Evolutionary conservation across 2,113 vertebrate species (phyloP).

Genomic region (Prunella himalayana): DNA sequence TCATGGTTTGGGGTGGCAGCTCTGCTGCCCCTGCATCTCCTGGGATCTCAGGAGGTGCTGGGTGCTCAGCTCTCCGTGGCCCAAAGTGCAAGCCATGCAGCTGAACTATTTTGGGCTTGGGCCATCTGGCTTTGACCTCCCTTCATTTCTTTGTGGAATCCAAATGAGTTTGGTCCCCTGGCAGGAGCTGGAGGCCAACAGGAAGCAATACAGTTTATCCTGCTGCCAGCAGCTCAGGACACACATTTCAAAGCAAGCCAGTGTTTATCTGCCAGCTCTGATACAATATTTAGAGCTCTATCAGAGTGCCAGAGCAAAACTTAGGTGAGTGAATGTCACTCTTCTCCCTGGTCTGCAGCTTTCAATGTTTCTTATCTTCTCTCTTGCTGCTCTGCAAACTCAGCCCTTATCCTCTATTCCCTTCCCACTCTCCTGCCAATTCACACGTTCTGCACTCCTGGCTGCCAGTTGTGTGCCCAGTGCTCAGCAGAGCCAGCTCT

Average conservation of each 20-base stretch:
- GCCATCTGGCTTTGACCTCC: background rate
- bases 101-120: background rate
- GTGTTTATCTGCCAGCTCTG: background rate
- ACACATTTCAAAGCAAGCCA: background rate
- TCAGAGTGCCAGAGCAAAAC: background rate
- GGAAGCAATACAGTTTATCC: rapidly evolving
- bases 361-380: background rate
- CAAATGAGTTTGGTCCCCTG: background rate
- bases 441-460: background rate
- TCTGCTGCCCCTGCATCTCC: background rate
- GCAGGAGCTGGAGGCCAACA: background rate
- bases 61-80: background rate
- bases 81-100: background rate
- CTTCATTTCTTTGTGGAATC: background rate
- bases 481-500: background rate
- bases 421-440: background rate
- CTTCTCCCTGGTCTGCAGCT: background rate
- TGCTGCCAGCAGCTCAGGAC: background rate
- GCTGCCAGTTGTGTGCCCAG: background rate
- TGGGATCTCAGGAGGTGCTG: background rate
- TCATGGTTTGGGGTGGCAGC: background rate
- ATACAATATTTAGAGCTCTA: background rate
- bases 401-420: background rate
- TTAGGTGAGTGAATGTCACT: background rate
- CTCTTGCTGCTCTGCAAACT: background rate